Percentiles rank a stretch among this genome's conserved stretches.
phyloP scores from a whole-genome alignment of 2,113 vertebrate genomes.

The Stegastes partitus region DNA sequence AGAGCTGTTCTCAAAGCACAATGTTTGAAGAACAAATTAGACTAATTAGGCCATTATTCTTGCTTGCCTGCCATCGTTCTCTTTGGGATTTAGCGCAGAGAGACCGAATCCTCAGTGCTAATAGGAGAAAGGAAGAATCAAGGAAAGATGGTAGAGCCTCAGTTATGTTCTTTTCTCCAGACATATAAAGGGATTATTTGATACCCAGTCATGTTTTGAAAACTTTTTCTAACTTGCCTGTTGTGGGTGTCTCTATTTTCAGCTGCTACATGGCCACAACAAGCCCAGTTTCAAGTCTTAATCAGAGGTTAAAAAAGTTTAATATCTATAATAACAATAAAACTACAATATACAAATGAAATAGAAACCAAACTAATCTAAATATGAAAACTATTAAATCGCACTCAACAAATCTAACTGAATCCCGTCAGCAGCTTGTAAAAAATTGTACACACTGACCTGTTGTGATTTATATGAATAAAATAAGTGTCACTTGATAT shows the following conservation, averaged over 20 bases:
- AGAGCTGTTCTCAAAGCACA: neutral
- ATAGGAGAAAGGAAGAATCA: neutral
- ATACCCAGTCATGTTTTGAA: neutral
- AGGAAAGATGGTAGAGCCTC: neutral
- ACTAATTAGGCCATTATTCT: constrained; percentile 11
- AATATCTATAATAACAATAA: neutral
- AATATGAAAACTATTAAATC: neutral
- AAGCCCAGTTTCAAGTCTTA: neutral
- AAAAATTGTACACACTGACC: neutral
- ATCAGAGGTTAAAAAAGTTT: neutral
- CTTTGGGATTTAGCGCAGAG: constrained; percentile 4
- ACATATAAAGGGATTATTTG: neutral
- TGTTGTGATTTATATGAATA: constrained; percentile 6
- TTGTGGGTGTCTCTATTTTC: neutral
- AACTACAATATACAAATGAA: neutral
- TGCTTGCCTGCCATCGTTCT: neutral
- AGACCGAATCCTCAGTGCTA: neutral
- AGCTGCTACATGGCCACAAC: neutral
- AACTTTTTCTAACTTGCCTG: neutral
- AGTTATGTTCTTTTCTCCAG: too few species aligned
- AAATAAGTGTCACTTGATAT: constrained; percentile 56
- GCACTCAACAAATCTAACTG: neutral
- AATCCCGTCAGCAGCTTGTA: neutral
- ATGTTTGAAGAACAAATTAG: constrained; percentile 13
- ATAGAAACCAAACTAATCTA: neutral